Evolutionary conservation across 1,140 invertebrate species (phyloP).

Genomic region (Vanessa tameamea): DNA sequence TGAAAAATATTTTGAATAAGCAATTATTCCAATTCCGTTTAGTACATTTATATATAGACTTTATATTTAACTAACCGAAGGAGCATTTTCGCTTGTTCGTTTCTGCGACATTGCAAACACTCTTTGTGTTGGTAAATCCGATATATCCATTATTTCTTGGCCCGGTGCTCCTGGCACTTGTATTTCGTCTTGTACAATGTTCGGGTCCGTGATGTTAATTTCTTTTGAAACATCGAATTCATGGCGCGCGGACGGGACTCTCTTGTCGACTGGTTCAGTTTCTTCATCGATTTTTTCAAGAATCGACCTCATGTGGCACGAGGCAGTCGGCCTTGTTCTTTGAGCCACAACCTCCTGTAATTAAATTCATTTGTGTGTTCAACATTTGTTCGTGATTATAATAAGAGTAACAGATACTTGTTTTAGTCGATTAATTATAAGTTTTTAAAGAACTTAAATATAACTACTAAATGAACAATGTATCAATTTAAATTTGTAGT

Average conservation of each 20-base stretch:
- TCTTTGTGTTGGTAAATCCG: constrained; percentile 57
- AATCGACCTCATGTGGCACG: constrained; percentile 27
- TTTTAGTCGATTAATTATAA: too few relatives aligned
- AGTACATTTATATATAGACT: too few relatives aligned
- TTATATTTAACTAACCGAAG: constrained; percentile 25
- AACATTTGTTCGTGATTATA: too few relatives aligned
- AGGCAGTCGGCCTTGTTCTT: constrained; percentile 12
- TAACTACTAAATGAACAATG: too few relatives aligned
- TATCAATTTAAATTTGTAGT: too few relatives aligned
- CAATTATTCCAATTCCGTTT: too few relatives aligned
- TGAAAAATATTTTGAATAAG: too few relatives aligned
- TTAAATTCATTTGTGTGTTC: not conserved
- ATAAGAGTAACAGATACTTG: too few relatives aligned
- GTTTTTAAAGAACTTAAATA: too few relatives aligned
- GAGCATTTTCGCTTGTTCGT: constrained; percentile 35
- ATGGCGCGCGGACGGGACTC: constrained; percentile 9
- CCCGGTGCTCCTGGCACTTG: not conserved
- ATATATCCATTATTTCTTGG: constrained; percentile 29
- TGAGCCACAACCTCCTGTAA: constrained; percentile 1
- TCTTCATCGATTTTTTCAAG: constrained; percentile 49
- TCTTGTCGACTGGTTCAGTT: constrained; percentile 18
- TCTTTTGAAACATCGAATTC: constrained; percentile 24
- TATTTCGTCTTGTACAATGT: not conserved
- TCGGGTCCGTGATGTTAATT: constrained; percentile 4
- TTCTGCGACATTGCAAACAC: constrained; percentile 43